phyloP scores from a whole-genome alignment of 2,888 invertebrate genomes.

The Synanthedon tipuliformis region DNA sequence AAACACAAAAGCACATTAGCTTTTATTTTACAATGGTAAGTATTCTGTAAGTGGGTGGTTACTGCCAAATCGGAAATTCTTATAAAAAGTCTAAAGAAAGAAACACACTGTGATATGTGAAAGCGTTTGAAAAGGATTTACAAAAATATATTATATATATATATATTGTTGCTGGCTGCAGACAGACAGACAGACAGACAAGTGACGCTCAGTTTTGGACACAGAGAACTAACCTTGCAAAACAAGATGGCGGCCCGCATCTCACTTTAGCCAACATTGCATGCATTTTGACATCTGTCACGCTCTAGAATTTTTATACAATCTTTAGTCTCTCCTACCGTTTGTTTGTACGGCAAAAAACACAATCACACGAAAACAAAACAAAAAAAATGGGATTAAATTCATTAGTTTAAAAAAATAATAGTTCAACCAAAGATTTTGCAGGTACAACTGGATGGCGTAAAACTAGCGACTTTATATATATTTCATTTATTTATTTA shows the following conservation, averaged over 20 bases:
- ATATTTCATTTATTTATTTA: too few species aligned
- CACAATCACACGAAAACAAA: too few species aligned
- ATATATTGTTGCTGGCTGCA: not conserved
- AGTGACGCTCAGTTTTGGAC: conserved; percentile 28
- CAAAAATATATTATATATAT: not conserved
- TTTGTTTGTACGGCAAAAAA: too few species aligned
- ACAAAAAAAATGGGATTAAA: conserved; percentile 4
- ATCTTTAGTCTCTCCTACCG: conserved; percentile 2
- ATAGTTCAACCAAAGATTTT: too few species aligned
- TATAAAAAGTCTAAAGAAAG: too few species aligned
- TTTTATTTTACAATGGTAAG: too few species aligned
- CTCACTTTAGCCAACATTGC: conserved; percentile 52
- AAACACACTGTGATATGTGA: not conserved
- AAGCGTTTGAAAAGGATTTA: not conserved
- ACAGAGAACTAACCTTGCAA: conserved; percentile 54
- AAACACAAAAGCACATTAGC: too few species aligned
- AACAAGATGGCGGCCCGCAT: conserved; percentile 51
- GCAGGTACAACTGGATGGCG: too few species aligned
- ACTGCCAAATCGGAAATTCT: too few species aligned
- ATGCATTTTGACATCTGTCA: conserved; percentile 63
- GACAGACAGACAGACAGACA: not conserved
- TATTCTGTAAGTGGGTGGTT: too few species aligned
- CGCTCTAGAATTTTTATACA: conserved; percentile 62
- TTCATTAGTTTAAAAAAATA: conserved; percentile 10
- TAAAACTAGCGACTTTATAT: too few species aligned